A percentile compares a stretch with the other conserved stretches of the same genome.
phyloP scores from a whole-genome alignment of 2,888 invertebrate species.

The Eupithecia exiguata region DNA sequence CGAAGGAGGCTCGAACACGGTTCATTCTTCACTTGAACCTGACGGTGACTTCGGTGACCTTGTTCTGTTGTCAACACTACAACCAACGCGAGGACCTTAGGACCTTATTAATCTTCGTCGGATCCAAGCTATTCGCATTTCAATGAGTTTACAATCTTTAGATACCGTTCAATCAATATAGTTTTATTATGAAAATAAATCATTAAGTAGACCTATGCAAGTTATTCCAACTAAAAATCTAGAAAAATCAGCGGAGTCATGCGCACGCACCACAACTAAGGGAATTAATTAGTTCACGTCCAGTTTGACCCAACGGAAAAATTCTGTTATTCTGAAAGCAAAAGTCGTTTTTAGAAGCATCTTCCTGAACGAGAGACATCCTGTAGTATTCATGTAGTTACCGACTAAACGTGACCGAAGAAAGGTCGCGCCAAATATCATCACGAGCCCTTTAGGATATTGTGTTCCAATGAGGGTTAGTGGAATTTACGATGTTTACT shows the following conservation, averaged over 20 bases:
- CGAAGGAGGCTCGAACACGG: too few relatives aligned
- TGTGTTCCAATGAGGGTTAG: slow-evolving; percentile 21
- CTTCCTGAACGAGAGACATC: not conserved
- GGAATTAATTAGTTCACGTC: not conserved
- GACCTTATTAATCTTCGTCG: too few relatives aligned
- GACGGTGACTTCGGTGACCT: too few relatives aligned
- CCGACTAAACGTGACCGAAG: slow-evolving; percentile 14
- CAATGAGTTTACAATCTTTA: not conserved
- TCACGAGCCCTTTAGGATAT: slow-evolving; percentile 27
- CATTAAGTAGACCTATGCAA: too few relatives aligned
- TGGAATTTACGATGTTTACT: slow-evolving; percentile 17
- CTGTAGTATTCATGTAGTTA: slow-evolving; percentile 14
- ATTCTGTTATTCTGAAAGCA: not conserved
- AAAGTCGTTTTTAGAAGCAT: not conserved
- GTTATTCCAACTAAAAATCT: not conserved
- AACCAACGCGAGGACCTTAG: too few relatives aligned
- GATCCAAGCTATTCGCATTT: too few relatives aligned
- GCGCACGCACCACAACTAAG: not conserved
- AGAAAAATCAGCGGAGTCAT: not conserved
- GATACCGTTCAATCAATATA: too few relatives aligned
- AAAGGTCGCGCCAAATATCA: slow-evolving; percentile 30
- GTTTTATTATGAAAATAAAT: too few relatives aligned
- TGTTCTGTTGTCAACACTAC: too few relatives aligned
- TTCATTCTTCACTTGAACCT: too few relatives aligned
- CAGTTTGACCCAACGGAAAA: not conserved